phyloP scores from a whole-genome alignment of 1,140 invertebrate species.

The Potamilus streckersoni region DNA sequence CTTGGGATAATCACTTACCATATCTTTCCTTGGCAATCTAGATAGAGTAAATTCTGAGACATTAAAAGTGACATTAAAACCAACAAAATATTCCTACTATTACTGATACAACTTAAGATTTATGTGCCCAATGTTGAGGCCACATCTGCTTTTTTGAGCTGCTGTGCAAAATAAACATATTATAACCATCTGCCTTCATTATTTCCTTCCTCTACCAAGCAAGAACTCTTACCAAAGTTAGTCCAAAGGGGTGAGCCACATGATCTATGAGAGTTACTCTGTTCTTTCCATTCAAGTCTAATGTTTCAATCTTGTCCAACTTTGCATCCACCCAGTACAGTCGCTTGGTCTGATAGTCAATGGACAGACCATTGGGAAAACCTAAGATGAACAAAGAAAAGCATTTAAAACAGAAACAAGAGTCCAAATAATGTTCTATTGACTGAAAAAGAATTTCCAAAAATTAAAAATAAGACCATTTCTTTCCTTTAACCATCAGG shows the following conservation, averaged over 20 bases:
- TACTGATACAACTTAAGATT: neutral
- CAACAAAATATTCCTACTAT: neutral
- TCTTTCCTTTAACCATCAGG: neutral
- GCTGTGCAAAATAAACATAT: neutral
- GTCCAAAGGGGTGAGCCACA: slow-evolving; percentile 98
- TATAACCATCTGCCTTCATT: neutral
- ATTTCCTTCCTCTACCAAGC: neutral
- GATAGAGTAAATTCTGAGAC: no score
- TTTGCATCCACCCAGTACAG: slow-evolving; percentile 98
- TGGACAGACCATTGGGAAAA: slow-evolving; percentile 94
- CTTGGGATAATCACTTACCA: no score
- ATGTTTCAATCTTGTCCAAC: slow-evolving; percentile 88
- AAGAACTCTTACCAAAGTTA: slow-evolving; percentile 78
- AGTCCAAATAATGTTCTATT: no score
- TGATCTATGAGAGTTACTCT: slow-evolving; percentile 75
- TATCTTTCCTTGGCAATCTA: no score
- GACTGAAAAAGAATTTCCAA: no score
- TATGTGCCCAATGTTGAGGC: neutral
- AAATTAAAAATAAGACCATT: neutral
- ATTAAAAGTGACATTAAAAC: no score
- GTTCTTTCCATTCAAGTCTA: slow-evolving; percentile 85
- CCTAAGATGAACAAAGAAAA: slow-evolving; percentile 79
- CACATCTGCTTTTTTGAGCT: neutral
- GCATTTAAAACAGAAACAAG: neutral
- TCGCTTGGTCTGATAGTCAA: slow-evolving; percentile 97